Base-by-base conservation (phyloP, 2,113 vertebrate genomes). In the Setophaga coronata region DNA sequence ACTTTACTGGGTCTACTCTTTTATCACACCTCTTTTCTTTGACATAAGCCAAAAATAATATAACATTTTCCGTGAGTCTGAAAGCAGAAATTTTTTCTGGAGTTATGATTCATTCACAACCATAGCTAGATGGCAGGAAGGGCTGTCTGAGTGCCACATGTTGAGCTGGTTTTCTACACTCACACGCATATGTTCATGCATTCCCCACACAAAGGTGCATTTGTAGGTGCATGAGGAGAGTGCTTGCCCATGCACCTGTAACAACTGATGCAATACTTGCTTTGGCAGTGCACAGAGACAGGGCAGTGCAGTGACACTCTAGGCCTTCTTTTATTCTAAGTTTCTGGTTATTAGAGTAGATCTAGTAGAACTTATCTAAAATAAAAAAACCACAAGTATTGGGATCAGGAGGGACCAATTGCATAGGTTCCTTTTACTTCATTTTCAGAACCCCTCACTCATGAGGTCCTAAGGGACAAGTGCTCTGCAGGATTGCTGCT, bases 111-210 rank as follows among this genome's bases (percentile, higher is more conserved):
- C 67, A 56, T 86, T 86, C 92, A 54, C 70, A 94, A 60, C 38
- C 1, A 5, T 20, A 78, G 70, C 77, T 83, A 77, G 76, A 90
- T 66, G 64, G 34, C 54, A 90, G 79, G 50, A 90, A 94, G 74
- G 64, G 51, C 88, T 78, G 87, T 77, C 87, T 97, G 71, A 80
- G 67, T 62, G n/a, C 67, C 93, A 90, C 60, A 83, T 88, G 88
- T 33, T 42, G 50, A 57, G 28, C 6, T 92, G n/a, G 7, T 82
- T 79, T 89, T 85, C 45, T 58, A 7, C 51, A 34, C 6, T 48
- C 29, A n/a, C 26, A n/a, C 25, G 11, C 19, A 4, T 64, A n/a
- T 61, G 54, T 69, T 91, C 51, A 4, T 69, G 45, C 34, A n/a
- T 72, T 73, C 42, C 20, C 23, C 67, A 2, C 36, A 77, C 53